Evolutionary conservation across 2,113 vertebrate genomes (phyloP).

Genomic region (Etia nguti): DNA sequence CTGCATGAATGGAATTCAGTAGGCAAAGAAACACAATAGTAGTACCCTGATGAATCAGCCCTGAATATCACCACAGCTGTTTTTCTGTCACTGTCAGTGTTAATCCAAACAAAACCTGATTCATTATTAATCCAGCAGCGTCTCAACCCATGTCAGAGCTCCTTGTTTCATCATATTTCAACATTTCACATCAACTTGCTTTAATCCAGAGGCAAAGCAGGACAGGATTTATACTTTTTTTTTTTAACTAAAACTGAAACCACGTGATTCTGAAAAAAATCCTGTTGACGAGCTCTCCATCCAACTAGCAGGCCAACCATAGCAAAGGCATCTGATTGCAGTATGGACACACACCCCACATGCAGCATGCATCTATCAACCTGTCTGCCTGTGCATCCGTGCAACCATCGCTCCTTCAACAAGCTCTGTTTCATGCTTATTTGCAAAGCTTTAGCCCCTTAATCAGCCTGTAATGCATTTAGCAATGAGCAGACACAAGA

Average conservation of each 20-base stretch:
- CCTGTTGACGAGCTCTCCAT: not conserved
- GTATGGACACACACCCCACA: not conserved
- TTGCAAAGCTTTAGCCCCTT: not conserved
- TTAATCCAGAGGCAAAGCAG: not conserved
- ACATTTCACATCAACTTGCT: not conserved
- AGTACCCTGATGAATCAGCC: not conserved
- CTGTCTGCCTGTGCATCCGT: fast-evolving
- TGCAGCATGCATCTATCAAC: not conserved
- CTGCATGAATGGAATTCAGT: not conserved
- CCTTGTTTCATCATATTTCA: not conserved
- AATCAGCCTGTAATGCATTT: not conserved
- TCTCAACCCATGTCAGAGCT: not conserved
- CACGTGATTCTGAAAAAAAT: not conserved
- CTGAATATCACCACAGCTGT: not conserved
- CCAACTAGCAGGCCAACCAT: not conserved
- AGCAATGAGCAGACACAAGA: not conserved
- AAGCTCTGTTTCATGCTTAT: not conserved
- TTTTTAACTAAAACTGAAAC: not conserved
- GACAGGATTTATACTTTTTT: not conserved
- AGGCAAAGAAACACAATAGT: not conserved
- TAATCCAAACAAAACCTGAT: not conserved
- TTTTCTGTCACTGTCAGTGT: not conserved
- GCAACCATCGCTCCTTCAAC: not conserved
- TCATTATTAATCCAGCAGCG: conserved; percentile 4
- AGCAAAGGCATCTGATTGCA: not conserved